Percentiles rank a stretch among this genome's conserved stretches.
Conservation (phyloP, 2,888 invertebrate species). For the Antheraea assamensis region DNA sequence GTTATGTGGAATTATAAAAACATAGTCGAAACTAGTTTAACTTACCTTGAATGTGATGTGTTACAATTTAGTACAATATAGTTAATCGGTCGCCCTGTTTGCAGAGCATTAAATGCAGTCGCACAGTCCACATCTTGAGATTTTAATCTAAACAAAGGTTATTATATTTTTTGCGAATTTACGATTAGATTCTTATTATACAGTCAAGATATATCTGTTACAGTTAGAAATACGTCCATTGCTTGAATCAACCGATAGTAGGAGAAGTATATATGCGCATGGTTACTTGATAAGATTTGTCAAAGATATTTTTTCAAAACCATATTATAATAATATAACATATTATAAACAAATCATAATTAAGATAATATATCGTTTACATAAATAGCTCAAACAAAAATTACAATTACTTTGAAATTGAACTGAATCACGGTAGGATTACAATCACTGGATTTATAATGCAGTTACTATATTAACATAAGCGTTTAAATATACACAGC, state of each 20-base stretch:
- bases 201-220: conserved; percentile 54
- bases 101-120: conserved; percentile 68
- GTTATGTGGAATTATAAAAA: conserved; percentile 59
- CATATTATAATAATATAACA: background rate
- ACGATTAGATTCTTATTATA: conserved; percentile 56
- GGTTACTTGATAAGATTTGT: conserved; percentile 74
- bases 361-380: conserved; percentile 10
- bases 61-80: conserved; percentile 52
- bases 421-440: background rate
- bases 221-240: conserved; percentile 69
- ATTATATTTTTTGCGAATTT: conserved; percentile 80
- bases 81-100: conserved; percentile 63
- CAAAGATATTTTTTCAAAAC: conserved; percentile 70
- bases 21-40: conserved; percentile 53
- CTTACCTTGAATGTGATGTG: conserved; percentile 52
- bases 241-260: conserved; percentile 56
- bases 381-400: background rate
- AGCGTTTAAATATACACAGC: background rate
- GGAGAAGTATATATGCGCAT: conserved; percentile 57
- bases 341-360: conserved; percentile 1
- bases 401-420: background rate
- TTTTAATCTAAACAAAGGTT: conserved; percentile 64
- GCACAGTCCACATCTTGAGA: conserved; percentile 59
- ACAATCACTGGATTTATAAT: background rate
- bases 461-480: background rate